phyloP scores from a whole-genome alignment of 2,888 invertebrate species.

The Nymphalis urticae region DNA sequence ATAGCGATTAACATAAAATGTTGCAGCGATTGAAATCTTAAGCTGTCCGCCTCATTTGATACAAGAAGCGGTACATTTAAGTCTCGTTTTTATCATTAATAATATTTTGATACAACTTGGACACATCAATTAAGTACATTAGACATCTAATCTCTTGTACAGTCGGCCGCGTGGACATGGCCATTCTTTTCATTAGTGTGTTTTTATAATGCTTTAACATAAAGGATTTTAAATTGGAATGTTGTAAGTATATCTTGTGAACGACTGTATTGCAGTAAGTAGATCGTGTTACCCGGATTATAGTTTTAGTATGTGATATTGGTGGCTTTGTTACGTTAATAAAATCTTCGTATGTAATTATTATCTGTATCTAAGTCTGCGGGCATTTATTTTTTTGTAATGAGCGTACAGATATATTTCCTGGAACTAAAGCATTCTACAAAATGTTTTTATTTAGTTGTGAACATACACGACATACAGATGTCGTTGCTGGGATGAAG shows the following conservation, averaged over 20 bases:
- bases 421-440: no score
- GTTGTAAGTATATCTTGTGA: not conserved
- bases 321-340: constrained; percentile 2
- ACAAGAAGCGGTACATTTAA: constrained; percentile 24
- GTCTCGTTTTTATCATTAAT: constrained; percentile 35
- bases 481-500: no score
- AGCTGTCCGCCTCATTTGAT: constrained; percentile 25
- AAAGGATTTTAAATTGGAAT: no score
- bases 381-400: not conserved
- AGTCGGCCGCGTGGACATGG: not conserved
- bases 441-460: no score
- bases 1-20: constrained; percentile 18
- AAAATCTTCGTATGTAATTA: not conserved
- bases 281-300: constrained; percentile 30
- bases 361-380: not conserved
- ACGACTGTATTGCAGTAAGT: constrained; percentile 16
- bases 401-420: no score
- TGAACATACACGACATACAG: no score
- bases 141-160: constrained; percentile 28
- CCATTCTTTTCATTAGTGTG: no score
- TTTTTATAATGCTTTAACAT: no score
- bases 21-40: constrained; percentile 19
- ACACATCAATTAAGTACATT: constrained; percentile 36
- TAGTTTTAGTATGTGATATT: constrained; percentile 6
- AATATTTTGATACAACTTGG: constrained; percentile 37